Evolutionary conservation across 2,113 vertebrate species (phyloP), one percentile per base, ranked within the genome.

Genomic region (Bombycilla garrulus): DNA sequence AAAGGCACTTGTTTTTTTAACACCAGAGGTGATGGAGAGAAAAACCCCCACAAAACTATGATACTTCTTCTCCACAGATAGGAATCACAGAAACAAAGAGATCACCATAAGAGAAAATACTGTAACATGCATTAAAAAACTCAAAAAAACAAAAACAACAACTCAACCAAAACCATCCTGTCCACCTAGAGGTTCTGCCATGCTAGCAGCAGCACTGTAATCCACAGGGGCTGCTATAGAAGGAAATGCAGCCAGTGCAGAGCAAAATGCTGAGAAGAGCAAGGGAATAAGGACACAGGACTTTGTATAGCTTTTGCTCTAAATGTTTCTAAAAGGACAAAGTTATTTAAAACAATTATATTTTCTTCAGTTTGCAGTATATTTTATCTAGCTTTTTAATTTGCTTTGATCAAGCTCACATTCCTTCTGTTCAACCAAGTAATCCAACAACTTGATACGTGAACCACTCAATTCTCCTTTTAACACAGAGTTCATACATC

Each of bases 321-420:
- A 51, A 74, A 36, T 14, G 8, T 81, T 45, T 74, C 67, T 48
- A 90, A 93, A 77, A 88, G 72, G 62, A 90, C 62, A 64, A 71
- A 84, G 16, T 31, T 66, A 42, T 65, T 90, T 56, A 50, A 73
- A 92, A 87, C 17, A 80, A 67, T 13, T 76, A 5, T 50, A 5
- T 58, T 71, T 76, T 94, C 78, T 28, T 71, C 56, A 4, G 3
- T 88, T 97, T 74, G 81, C 73, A 96, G 81, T 11, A 76, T 66
- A 90, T 90, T 97, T 96, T 81, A 87, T 82, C 48, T 94, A 92
- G 60, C 42, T 93, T 70, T 97, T 96, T 58, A 6, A 5, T 74
- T 62, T 77, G 15, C 60, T 93, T 95, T 95, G 93, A 47, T 93
- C 42, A 47, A 83, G 91, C 76, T 56, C 78, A 86, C 11, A 47